phyloP scores from a whole-genome alignment of 1,140 invertebrate genomes.

The Diorhabda sublineata region DNA sequence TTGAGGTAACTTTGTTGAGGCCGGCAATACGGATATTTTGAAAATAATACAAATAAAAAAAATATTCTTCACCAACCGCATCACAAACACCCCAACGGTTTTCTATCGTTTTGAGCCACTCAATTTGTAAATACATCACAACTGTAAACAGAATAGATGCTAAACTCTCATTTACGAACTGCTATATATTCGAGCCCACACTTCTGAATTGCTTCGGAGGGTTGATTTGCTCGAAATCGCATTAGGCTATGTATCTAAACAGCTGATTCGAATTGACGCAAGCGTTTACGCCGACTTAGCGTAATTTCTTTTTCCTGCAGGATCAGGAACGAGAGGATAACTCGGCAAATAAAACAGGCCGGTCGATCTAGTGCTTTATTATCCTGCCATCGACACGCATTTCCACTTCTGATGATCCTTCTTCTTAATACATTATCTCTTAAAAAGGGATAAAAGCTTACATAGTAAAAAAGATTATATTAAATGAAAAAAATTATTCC shows the following conservation, averaged over 20 bases:
- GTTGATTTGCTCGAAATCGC: conserved; percentile 7
- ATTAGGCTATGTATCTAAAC: conserved; percentile 10
- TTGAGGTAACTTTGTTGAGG: conserved; percentile 8
- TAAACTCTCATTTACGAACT: background rate
- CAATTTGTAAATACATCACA: conserved; percentile 17
- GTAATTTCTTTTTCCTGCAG: conserved; percentile 15
- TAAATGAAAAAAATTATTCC: too few species aligned
- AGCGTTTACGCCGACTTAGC: conserved; percentile 9
- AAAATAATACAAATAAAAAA: background rate
- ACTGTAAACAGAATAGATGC: background rate
- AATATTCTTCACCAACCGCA: conserved; percentile 3
- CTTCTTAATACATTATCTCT: too few species aligned
- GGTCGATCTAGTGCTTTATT: background rate
- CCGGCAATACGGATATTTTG: background rate
- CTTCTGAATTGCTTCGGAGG: conserved; percentile 1
- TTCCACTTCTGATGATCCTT: too few species aligned
- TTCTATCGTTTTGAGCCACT: background rate
- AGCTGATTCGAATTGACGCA: conserved; percentile 14
- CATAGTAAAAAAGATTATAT: too few species aligned
- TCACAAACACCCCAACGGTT: conserved; percentile 3
- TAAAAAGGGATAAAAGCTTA: too few species aligned
- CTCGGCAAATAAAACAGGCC: background rate
- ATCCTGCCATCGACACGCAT: too few species aligned
- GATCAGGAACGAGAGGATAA: conserved; percentile 2
- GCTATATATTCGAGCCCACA: conserved; percentile 1